Percentiles rank a stretch among this genome's conserved stretches.
phyloP scores from a whole-genome alignment of 2,888 invertebrate species.

The Pseudanteris insignis region DNA sequence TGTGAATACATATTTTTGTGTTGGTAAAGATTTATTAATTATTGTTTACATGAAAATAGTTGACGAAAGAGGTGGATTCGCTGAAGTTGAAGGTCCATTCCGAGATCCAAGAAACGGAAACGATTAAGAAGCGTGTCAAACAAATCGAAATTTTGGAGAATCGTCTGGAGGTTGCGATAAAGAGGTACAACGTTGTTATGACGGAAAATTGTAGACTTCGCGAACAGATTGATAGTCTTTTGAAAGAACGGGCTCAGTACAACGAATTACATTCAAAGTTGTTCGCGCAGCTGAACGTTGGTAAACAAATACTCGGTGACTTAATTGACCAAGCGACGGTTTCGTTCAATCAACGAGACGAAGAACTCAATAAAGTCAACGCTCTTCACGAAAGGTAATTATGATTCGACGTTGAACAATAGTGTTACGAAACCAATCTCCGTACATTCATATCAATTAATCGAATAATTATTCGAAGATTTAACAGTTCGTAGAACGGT shows the following conservation, averaged over 20 bases:
- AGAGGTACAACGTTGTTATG: conserved; percentile 79
- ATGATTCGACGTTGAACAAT: conserved; percentile 10
- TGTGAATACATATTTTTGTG: no score
- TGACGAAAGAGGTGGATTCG: conserved; percentile 65
- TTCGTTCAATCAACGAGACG: conserved; percentile 88
- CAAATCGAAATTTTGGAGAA: conserved; percentile 76
- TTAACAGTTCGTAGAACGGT: no score
- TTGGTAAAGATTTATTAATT: not conserved
- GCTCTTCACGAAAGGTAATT: conserved; percentile 74
- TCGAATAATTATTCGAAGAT: conserved; percentile 1
- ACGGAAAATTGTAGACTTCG: conserved; percentile 78
- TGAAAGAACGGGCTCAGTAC: conserved; percentile 84
- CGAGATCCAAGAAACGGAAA: conserved; percentile 67
- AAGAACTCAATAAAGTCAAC: conserved; percentile 81
- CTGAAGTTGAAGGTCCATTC: conserved; percentile 66
- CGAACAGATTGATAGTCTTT: conserved; percentile 81
- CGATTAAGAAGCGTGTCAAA: conserved; percentile 68
- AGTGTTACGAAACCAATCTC: no score
- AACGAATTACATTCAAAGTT: conserved; percentile 83
- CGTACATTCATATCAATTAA: no score
- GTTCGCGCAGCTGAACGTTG: conserved; percentile 77
- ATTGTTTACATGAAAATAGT: conserved; percentile 50
- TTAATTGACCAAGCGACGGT: conserved; percentile 87
- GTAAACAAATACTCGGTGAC: conserved; percentile 85
- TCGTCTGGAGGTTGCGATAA: conserved; percentile 78